Conservation (phyloP, 2,113 vertebrate species). For the Dunckerocampus dactyliophorus region DNA sequence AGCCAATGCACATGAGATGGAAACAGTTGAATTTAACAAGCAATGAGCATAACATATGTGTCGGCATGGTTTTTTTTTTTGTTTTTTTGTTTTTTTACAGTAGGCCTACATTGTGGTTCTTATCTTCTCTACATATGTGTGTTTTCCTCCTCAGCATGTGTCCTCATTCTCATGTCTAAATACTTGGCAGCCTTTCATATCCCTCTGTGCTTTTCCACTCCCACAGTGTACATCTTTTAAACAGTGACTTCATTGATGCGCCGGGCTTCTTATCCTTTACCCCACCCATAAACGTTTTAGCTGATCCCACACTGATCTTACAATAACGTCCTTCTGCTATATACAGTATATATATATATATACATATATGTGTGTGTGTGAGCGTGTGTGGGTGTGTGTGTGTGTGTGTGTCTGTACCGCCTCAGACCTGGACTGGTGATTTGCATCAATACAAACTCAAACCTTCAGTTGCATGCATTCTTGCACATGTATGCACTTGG, state of each 20-base stretch:
- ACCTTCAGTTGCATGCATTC: slow-evolving; percentile 35
- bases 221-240: slow-evolving; percentile 23
- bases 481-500: slow-evolving; percentile 12
- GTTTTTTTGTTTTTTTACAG: slow-evolving; percentile 5
- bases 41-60: background rate
- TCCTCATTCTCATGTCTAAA: slow-evolving; percentile 37
- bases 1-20: background rate
- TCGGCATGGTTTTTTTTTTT: slow-evolving; percentile 7
- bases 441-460: slow-evolving; percentile 28
- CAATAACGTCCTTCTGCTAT: slow-evolving; percentile 11
- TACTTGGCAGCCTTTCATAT: slow-evolving; percentile 39
- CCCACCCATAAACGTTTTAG: slow-evolving; percentile 25
- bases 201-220: slow-evolving; percentile 21
- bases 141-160: slow-evolving; percentile 25
- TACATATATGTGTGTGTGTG: background rate
- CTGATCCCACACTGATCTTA: slow-evolving; percentile 38
- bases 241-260: slow-evolving; percentile 54
- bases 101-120: slow-evolving; percentile 6
- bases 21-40: background rate
- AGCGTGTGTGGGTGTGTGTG: background rate
- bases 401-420: slow-evolving; percentile 16
- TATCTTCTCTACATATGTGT: slow-evolving; percentile 16
- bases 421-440: slow-evolving; percentile 30
- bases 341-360: slow-evolving; percentile 6
- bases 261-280: slow-evolving; percentile 27